These are phyloP conservation scores for Exocentrus adspersus DNA, from an alignment of 2,888 invertebrate species.

Conservation along the genomic window DNA sequence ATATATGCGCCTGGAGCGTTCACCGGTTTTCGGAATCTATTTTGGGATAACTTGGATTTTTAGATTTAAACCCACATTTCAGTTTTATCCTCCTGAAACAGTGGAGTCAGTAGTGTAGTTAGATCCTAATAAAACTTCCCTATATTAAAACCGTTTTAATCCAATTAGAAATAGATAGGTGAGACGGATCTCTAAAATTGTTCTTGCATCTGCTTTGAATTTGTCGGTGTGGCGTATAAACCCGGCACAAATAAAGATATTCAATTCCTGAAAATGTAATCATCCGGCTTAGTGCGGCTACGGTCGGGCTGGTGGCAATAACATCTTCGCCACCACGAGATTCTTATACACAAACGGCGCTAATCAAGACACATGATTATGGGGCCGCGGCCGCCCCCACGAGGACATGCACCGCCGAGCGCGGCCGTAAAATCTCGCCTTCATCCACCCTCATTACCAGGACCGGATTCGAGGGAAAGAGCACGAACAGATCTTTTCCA, in stretches of 20 bases:
- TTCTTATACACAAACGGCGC: slow-evolving; percentile 64
- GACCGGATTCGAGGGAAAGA: not conserved
- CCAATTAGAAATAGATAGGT: too few species aligned
- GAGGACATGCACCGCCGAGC: slow-evolving; percentile 57
- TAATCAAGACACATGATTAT: slow-evolving; percentile 66
- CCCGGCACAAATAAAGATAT: slow-evolving; percentile 49
- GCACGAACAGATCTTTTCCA: not conserved
- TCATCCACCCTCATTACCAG: slow-evolving; percentile 22
- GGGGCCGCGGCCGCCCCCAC: slow-evolving; percentile 56
- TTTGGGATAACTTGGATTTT: not conserved
- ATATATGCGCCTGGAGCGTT: not conserved
- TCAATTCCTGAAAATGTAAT: slow-evolving; percentile 45
- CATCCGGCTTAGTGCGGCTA: slow-evolving; percentile 39
- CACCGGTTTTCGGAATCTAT: not conserved
- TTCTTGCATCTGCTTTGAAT: too few species aligned
- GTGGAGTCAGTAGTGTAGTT: too few species aligned
- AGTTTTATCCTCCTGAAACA: too few species aligned
- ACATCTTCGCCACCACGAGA: slow-evolving; percentile 51
- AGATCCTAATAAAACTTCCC: too few species aligned
- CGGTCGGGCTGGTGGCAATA: slow-evolving; percentile 50
- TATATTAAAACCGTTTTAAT: too few species aligned
- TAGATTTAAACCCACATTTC: not conserved
- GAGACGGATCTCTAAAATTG: too few species aligned
- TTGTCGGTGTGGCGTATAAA: slow-evolving; percentile 34
- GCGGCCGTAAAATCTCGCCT: slow-evolving; percentile 54